Evolutionary conservation across 2,888 invertebrate genomes (phyloP), one percentile per base, ranked within the genome.

Genomic region (Orchesella flavescens): DNA sequence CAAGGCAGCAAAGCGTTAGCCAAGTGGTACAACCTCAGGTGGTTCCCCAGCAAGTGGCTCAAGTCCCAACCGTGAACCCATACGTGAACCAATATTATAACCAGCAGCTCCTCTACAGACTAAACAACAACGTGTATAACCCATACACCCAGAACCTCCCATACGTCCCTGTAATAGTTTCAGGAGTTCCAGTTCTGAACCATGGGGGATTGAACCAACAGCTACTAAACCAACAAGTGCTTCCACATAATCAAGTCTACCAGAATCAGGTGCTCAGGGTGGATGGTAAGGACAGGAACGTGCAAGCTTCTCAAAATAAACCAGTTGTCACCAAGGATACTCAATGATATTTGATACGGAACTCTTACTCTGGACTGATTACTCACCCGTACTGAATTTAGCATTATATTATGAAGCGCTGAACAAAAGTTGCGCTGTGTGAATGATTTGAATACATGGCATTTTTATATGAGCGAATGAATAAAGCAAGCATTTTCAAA

Each of bases 401-500:
- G n/a, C n/a, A 53, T 53, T 53, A 53, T 53, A 3, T 53, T 13
- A n/a, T 3, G n/a, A 53, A n/a, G n/a, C n/a, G n/a, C n/a, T n/a
- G n/a, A n/a, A n/a, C n/a, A n/a, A n/a, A n/a, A n/a, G n/a, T n/a
- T n/a, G n/a, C 17, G 44, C 13, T 19, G 69, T 53, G 5, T 3
- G 55, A 71, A 23, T 65, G 65, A n/a, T 2, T 57, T 61, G 17
- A 34, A 7, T 34, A 7, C 2, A 34, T 34, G n/a, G 10, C n/a
- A 5, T 23, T 34, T 65, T 34, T 23, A 10, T 63, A 12, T 24
- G 43, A 65, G 15, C 13, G 34, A 55, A 1, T 24, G 23, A 65
- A 71, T 46, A 43, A 68, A 71, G 71, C 71, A 68, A 71, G 71
- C 71, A 71, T 71, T 24, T 24, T 49, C 23, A 71, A 71, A 71